A percentile compares a stretch with the other conserved stretches of the same genome.
phyloP scores from a whole-genome alignment of 2,113 vertebrate genomes.

The Podarcis raffonei region DNA sequence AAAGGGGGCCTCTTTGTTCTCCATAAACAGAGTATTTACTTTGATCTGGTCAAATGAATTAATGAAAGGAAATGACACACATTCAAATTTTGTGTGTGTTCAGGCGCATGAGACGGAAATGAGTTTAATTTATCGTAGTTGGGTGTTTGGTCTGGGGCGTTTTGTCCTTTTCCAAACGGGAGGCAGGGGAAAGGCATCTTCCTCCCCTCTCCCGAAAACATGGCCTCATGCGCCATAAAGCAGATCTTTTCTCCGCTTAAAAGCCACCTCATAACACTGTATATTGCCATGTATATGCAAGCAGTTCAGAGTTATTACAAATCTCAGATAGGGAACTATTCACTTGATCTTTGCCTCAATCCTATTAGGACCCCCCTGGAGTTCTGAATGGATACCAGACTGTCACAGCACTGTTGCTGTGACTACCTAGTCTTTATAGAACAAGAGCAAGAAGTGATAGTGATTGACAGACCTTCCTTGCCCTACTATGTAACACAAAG shows the following conservation, averaged over 20 bases:
- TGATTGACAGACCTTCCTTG: constrained; percentile 91
- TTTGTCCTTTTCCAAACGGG: constrained; percentile 19
- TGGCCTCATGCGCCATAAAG: constrained; percentile 48
- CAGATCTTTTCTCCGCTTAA: constrained; percentile 71
- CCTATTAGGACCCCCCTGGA: constrained; percentile 87
- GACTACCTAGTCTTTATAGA: constrained; percentile 85
- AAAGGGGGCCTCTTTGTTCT: constrained; percentile 86
- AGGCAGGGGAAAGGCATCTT: constrained; percentile 11
- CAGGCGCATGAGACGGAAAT: constrained; percentile 41
- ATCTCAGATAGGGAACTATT: constrained; percentile 82
- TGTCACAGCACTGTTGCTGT: constrained; percentile 85
- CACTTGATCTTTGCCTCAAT: constrained; percentile 85
- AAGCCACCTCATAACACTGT: constrained; percentile 73
- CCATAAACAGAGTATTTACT: constrained; percentile 92
- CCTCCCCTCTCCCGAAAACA: constrained; percentile 51
- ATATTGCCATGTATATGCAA: constrained; percentile 80
- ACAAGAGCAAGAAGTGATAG: constrained; percentile 80
- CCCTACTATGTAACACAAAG: constrained; percentile 88
- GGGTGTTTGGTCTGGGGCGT: not conserved
- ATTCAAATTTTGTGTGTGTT: not conserved
- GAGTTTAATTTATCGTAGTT: constrained; percentile 46
- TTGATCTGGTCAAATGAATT: constrained; percentile 86
- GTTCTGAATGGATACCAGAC: constrained; percentile 81
- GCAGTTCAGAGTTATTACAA: constrained; percentile 79
- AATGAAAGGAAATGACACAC: constrained; percentile 76